Base-by-base conservation (phyloP, 2,888 invertebrate genomes). In the Macropis europaea region DNA sequence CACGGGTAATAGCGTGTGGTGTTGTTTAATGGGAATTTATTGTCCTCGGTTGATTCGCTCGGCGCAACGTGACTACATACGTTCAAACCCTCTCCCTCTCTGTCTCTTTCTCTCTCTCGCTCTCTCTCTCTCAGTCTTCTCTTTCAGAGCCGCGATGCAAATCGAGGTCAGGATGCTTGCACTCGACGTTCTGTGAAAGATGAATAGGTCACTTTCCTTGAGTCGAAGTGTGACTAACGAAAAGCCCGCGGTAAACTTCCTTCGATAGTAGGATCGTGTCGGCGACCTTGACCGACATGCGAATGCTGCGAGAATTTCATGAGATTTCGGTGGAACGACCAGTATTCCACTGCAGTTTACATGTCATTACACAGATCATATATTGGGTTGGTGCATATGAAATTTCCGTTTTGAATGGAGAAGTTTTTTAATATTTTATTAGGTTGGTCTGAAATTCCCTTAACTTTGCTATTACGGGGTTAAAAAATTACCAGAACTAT, bases 121-220 rank as follows among this genome's bases (percentile, higher is more conserved):
- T 7, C 45, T 47, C 26, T 11, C 7, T 24, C 32, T 53, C 40
- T 15, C 47, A 7, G 9, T 34, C 42, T 7, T 13, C n/a, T 48
- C 13, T 48, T 48, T 50, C 30, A 7, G 38, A 52, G 50, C 52
- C 38, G 53, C 60, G 43, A 67, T 71, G 53, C 70, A 68, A 73
- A 70, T 54, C 72, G 66, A 52, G 63, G 60, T 63, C 59, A 43
- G 34, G 9, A 52, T 47, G 17, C 53, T 43, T 62, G 61, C 42
- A 42, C 59, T 70, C 61, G 48, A 38, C 70, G 63, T 73, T 73
- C 68, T 56, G 59, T 62, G 68, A 70, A 73, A 78, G 73, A 76
- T 81, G 81, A 78, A 81, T 81, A 76, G 76, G 68, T 79, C 73
- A 76, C 64, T 78, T 81, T 76, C 79, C 72, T 76, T 79, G 76